phyloP scores from a whole-genome alignment of 1,140 invertebrate genomes.

The Zaprionus kolodkinae region DNA sequence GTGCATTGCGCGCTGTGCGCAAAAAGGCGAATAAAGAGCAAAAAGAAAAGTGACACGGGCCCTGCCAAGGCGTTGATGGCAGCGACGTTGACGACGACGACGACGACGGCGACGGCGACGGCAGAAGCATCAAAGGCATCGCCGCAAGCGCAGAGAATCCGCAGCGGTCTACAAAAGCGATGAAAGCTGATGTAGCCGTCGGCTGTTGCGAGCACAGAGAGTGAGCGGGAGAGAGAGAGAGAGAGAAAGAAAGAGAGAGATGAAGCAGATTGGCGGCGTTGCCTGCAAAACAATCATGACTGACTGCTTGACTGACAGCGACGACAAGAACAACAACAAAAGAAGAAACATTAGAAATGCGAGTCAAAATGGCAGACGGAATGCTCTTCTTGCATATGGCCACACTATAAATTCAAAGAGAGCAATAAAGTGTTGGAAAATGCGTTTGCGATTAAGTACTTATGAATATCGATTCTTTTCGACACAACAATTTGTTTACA shows the following conservation, averaged over 20 bases:
- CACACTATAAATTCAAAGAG: not conserved
- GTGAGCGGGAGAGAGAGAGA: not conserved
- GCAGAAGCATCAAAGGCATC: conserved; percentile 61
- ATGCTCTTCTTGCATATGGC: not conserved
- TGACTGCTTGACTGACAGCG: conserved; percentile 29
- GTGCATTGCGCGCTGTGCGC: conserved; percentile 53
- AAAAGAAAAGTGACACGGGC: conserved; percentile 53
- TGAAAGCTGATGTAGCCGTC: conserved; percentile 44
- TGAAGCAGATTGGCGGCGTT: conserved; percentile 23
- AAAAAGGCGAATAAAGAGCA: conserved; percentile 45
- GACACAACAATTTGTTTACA: no score
- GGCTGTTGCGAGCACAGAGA: conserved; percentile 19
- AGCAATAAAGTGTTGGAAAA: not conserved
- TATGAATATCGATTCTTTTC: not conserved
- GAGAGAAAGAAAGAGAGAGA: not conserved
- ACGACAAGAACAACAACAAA: conserved; percentile 11
- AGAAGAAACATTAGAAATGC: conserved; percentile 1
- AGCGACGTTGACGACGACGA: conserved; percentile 35
- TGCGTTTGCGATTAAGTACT: not conserved
- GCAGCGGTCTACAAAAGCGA: conserved; percentile 36
- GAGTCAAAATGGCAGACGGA: not conserved
- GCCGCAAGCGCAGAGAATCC: conserved; percentile 54
- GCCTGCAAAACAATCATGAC: conserved; percentile 50
- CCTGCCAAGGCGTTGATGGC: conserved; percentile 66
- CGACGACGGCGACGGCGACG: conserved; percentile 24